phyloP scores from a whole-genome alignment of 2,113 vertebrate genomes.

The Sinocyclocheilus grahami region DNA sequence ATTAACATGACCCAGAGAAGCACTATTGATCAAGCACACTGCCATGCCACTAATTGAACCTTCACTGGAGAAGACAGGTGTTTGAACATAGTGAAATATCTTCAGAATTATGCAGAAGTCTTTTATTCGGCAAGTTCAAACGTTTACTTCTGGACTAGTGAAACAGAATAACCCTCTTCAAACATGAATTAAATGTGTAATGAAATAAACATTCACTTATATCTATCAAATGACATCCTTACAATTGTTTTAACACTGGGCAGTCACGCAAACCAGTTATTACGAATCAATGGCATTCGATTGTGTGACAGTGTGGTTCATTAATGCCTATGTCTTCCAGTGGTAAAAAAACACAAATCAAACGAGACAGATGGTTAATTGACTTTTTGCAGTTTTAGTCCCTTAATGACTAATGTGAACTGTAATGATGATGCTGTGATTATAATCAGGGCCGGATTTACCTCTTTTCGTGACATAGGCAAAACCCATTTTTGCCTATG shows the following conservation, averaged over 20 bases:
- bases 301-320: not conserved
- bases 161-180: not conserved
- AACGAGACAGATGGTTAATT: not conserved
- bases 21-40: not conserved
- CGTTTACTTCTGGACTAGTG: not conserved
- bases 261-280: not conserved
- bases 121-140: not conserved
- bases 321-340: not conserved
- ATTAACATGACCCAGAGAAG: not conserved
- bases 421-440: not conserved
- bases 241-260: not conserved
- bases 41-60: not conserved
- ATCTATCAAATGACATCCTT: not conserved
- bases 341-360: not conserved
- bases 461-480: too few species aligned
- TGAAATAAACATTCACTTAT: not conserved
- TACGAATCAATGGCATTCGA: conserved; percentile 11
- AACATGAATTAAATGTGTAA: not conserved
- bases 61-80: not conserved
- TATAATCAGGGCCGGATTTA: not conserved
- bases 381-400: conserved; percentile 1
- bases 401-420: not conserved
- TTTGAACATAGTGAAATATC: not conserved
- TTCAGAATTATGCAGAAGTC: not conserved
- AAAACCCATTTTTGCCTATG: too few species aligned